A percentile compares a stretch with the other conserved stretches of the same genome.
These are phyloP conservation scores for Leptopilina clavipes DNA, from an alignment of 1,140 invertebrate species.

Conservation along the genomic window DNA sequence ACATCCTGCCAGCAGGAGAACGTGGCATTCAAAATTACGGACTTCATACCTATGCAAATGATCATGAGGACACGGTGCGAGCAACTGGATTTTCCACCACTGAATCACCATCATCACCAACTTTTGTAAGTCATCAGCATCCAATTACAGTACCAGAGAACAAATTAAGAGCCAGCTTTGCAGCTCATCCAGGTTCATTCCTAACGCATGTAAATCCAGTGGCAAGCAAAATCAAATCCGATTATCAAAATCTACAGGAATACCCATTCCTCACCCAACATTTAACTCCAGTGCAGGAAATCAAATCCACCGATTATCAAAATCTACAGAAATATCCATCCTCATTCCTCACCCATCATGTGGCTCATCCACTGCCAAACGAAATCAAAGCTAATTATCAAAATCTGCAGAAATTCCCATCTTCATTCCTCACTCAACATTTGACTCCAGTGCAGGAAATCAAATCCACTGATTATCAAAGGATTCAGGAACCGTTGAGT, in stretches of 20 bases:
- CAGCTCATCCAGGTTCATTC: too few relatives aligned
- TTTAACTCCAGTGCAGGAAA: background rate
- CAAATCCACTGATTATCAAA: background rate
- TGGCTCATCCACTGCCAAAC: too few relatives aligned
- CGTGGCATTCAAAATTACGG: background rate
- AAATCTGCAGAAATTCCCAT: too few relatives aligned
- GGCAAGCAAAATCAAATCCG: too few relatives aligned
- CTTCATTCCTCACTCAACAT: background rate
- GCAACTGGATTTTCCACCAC: background rate
- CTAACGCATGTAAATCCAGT: too few relatives aligned
- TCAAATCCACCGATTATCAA: background rate
- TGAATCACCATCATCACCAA: background rate
- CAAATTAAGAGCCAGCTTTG: background rate
- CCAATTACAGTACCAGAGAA: background rate
- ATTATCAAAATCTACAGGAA: too few relatives aligned
- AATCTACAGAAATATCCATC: too few relatives aligned
- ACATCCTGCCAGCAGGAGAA: background rate
- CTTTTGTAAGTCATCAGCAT: constrained; percentile 18
- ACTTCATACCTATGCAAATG: background rate
- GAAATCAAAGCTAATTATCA: too few relatives aligned
- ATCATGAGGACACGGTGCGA: background rate
- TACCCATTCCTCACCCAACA: background rate
- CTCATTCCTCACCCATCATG: background rate
- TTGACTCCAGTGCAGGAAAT: background rate
- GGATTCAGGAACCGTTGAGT: background rate